Percentiles rank a stretch among this genome's conserved stretches.
Conservation (phyloP, 2,888 invertebrate species). For the Leptopterna dolabrata region DNA sequence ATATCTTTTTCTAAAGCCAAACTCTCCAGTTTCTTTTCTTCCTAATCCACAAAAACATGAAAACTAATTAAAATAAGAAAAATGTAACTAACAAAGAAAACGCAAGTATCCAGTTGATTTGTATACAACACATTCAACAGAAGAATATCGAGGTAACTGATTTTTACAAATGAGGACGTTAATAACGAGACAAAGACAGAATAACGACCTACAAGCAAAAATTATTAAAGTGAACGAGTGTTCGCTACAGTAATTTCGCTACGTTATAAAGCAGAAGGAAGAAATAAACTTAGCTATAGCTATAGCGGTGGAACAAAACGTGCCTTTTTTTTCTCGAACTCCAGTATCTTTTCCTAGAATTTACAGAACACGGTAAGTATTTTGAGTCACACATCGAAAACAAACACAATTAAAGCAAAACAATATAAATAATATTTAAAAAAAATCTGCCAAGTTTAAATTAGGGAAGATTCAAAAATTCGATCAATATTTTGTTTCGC, state of each 20-base stretch:
- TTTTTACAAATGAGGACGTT: neutral
- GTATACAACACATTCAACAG: neutral
- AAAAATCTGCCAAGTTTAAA: too few relatives aligned
- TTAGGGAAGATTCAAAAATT: too few relatives aligned
- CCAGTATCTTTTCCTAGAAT: slow-evolving; percentile 73
- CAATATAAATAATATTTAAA: neutral
- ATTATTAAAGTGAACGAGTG: neutral
- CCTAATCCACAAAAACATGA: slow-evolving; percentile 66
- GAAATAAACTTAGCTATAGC: slow-evolving; percentile 27
- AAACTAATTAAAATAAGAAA: slow-evolving; percentile 1
- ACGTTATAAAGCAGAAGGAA: neutral
- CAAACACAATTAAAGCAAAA: neutral
- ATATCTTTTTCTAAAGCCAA: slow-evolving; percentile 75
- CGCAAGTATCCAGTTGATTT: neutral
- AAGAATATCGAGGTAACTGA: neutral
- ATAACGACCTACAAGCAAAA: neutral
- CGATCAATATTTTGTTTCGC: too few relatives aligned
- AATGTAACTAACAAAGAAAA: neutral
- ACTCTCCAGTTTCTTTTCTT: slow-evolving; percentile 70
- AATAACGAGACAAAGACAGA: neutral
- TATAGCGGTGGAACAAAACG: slow-evolving; percentile 66
- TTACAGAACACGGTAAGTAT: slow-evolving; percentile 63
- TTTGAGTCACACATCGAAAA: neutral
- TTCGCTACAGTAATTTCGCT: neutral
- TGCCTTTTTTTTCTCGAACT: slow-evolving; percentile 74